Base-by-base conservation (phyloP, 2,888 invertebrate species). In the Drosophila quasianomalipes region DNA sequence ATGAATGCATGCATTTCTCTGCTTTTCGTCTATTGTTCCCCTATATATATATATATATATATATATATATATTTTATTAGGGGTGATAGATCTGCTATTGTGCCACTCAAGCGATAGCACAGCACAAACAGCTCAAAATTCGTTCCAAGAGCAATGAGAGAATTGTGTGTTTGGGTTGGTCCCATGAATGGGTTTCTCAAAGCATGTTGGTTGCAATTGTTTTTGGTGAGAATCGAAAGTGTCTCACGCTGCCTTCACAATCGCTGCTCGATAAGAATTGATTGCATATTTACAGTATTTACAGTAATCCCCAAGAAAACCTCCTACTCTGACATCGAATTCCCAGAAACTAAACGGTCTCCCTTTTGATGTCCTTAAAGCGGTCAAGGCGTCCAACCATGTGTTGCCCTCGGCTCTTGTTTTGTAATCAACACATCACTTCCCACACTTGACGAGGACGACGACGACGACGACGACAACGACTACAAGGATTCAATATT, bases 381-480 rank as follows among this genome's bases (percentile, higher is more conserved):
- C 28, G 75, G 73, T 74, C 75, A 73, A 74, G 39, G 30, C 47
- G 47, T 53, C 28, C 16, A 52, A 26, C 35, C 59, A 59, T 64
- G 49, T 66, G 66, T 28, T 62, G 58, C 28, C 22, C n/a, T 67
- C 51, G 64, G 37, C 49, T 83, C 49, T 83, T 86, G 84, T 79
- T 82, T 89, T 79, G 80, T 80, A 89, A 85, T 85, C 85, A 85
- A 89, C 85, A 87, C 90, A 89, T 85, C 82, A 85, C 83, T 89
- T 85, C 76, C 90, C 90, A 85, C 80, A 90, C 88, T 82, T 77
- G 85, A 79, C 51, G 28, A 44, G 52, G 44, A 47, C 44, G 12
- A 39, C 1, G 26, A 12, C 31, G 7, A 31, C 9, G 10, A 28
- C 14, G 19, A 51, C 12, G 12, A 37, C 26, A 6, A 55, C 19